Base-by-base conservation (phyloP, 2,888 invertebrate species). In the Mimas tiliae region DNA sequence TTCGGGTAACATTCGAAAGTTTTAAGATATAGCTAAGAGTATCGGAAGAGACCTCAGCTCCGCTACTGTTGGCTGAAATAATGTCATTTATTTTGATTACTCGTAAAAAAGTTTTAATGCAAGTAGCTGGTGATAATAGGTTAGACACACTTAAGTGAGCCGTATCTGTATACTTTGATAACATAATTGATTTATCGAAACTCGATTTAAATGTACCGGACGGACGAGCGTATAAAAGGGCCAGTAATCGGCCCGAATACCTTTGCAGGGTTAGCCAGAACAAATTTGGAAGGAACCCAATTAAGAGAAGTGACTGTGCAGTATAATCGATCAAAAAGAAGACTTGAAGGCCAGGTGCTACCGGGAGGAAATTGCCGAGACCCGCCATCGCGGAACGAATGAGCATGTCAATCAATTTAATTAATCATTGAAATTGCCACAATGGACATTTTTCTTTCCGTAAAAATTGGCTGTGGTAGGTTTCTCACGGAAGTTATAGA, bases 301-400 rank as follows among this genome's bases (percentile, higher is more conserved):
- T 93, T 92, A 92, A 82, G 78, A 72, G 79, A 84, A 89, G 86
- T 93, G 93, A 93, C 90, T 89, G 72, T 87, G 92, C 92, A 90
- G 79, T 84, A 85, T 87, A 87, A 90, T 87, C 86, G 88, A 86
- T 88, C 83, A 81, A 80, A 84, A 82, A 77, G 81, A 84, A 79
- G 77, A 83, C 76, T 78, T 78, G 78, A 78, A 81, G 76, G 75
- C 84, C 91, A 90, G 90, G 89, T 90, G 90, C 86, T 82, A 78
- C 82, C 77, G 80, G 80, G 78, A 81, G 80, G 79, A 78, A 82
- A 81, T 76, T 79, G 76, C 65, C 70, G 82, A 73, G 83, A 90
- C 91, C 91, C 85, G 83, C 88, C 90, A 77, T 86, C 68, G 88
- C 82, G 91, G 77, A 84, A 77, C 91, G 83, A 89, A 92, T 88